Conservation (phyloP, 1,140 invertebrate species). For the Lepidurus packardi region DNA sequence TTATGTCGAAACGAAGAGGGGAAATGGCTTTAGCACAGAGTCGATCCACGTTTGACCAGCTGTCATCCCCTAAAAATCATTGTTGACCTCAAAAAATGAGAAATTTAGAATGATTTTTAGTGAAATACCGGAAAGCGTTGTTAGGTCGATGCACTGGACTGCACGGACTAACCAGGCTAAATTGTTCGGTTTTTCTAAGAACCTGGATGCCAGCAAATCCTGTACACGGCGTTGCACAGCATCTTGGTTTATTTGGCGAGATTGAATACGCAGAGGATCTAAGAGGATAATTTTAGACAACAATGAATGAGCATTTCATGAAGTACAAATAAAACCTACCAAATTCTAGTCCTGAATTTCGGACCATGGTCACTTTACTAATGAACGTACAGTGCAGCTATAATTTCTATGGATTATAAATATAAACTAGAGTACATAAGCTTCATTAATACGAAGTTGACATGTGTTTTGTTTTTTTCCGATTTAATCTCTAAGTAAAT, state of each 20-base stretch:
- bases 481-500: too few species aligned
- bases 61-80: constrained; percentile 67
- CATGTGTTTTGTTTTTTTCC: too few species aligned
- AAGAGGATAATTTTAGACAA: background rate
- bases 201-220: constrained; percentile 43
- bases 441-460: too few species aligned
- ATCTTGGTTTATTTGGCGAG: constrained; percentile 22
- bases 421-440: too few species aligned
- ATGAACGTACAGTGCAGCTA: background rate
- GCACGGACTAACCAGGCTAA: constrained; percentile 72
- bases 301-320: background rate
- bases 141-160: constrained; percentile 82
- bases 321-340: background rate
- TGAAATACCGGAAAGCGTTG: constrained; percentile 62
- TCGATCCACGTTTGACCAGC: constrained; percentile 65
- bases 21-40: constrained; percentile 70
- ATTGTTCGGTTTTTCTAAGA: constrained; percentile 53
- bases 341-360: background rate
- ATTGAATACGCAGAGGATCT: background rate
- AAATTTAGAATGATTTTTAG: background rate
- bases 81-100: background rate
- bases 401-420: too few species aligned
- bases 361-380: background rate
- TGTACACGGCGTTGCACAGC: constrained; percentile 39
- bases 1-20: constrained; percentile 50